Evolutionary conservation across 2,888 invertebrate genomes (phyloP).

Genomic region (Xiphydria camelus): DNA sequence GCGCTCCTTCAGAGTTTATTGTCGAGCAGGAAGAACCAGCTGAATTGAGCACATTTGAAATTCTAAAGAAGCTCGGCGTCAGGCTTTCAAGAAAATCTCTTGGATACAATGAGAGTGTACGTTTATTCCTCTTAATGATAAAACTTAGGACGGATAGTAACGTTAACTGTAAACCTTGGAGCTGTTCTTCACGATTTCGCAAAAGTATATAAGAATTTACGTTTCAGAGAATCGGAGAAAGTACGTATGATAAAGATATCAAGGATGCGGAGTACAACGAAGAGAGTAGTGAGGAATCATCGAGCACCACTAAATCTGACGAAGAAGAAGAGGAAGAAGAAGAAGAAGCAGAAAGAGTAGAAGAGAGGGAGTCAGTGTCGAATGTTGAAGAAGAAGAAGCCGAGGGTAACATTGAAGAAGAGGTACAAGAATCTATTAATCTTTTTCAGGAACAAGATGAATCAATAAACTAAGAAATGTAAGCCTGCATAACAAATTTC

Average conservation of each 20-base stretch:
- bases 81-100: too few relatives aligned
- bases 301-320: too few relatives aligned
- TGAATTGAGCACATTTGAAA: constrained; percentile 5
- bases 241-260: constrained; percentile 8
- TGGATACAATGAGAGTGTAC: too few relatives aligned
- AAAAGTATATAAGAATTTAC: too few relatives aligned
- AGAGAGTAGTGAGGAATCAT: constrained; percentile 4
- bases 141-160: too few relatives aligned
- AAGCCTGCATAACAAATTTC: too few relatives aligned
- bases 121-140: too few relatives aligned
- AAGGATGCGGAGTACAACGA: constrained; percentile 8
- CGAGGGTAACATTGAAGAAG: constrained; percentile 6
- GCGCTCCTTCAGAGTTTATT: background rate
- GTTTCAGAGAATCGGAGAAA: constrained; percentile 5
- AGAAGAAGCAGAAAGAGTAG: background rate
- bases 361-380: constrained; percentile 3
- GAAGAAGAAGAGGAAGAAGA: background rate
- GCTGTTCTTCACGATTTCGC: too few relatives aligned
- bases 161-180: too few relatives aligned
- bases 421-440: too few relatives aligned
- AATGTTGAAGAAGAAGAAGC: constrained; percentile 8
- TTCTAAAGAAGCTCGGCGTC: constrained; percentile 13
- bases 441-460: background rate
- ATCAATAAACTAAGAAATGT: background rate
- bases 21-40: background rate